phyloP scores from a whole-genome alignment of 2,113 vertebrate genomes.

The Orientallactaga bullata region DNA sequence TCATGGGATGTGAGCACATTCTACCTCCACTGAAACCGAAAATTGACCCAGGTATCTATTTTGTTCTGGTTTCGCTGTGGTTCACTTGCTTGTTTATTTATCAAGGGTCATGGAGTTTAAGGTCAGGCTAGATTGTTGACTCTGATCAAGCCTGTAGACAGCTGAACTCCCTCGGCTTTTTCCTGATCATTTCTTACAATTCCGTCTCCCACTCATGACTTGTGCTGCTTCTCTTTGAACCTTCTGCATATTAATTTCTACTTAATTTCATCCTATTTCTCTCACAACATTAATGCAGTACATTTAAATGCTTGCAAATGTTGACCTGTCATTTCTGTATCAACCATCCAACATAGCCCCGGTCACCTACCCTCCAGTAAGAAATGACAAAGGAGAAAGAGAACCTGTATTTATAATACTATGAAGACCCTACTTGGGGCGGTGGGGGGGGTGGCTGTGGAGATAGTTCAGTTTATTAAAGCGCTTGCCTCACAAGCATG shows the following conservation, averaged over 20 bases:
- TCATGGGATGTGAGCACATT: neutral
- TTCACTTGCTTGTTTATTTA: neutral
- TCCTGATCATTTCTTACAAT: neutral
- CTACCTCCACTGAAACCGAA: neutral
- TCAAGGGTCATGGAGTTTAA: neutral
- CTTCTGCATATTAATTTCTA: neutral
- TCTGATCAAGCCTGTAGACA: neutral
- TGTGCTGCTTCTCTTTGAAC: neutral
- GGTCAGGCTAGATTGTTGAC: neutral
- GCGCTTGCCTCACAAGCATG: no score
- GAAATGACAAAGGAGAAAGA: neutral
- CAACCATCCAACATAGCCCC: no score
- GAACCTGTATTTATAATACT: neutral
- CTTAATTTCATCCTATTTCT: neutral
- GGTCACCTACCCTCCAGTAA: neutral
- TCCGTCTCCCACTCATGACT: rapidly evolving
- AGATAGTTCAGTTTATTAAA: no score
- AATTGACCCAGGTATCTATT: neutral
- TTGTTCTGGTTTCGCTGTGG: neutral
- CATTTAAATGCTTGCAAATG: neutral
- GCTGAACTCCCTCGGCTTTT: neutral
- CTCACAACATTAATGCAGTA: neutral
- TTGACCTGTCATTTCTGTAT: neutral
- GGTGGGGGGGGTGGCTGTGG: neutral
- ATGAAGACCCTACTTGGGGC: neutral